These are phyloP conservation scores for Camponotus vicinus DNA, from an alignment of 1,140 invertebrate species.

Conservation along the genomic window DNA sequence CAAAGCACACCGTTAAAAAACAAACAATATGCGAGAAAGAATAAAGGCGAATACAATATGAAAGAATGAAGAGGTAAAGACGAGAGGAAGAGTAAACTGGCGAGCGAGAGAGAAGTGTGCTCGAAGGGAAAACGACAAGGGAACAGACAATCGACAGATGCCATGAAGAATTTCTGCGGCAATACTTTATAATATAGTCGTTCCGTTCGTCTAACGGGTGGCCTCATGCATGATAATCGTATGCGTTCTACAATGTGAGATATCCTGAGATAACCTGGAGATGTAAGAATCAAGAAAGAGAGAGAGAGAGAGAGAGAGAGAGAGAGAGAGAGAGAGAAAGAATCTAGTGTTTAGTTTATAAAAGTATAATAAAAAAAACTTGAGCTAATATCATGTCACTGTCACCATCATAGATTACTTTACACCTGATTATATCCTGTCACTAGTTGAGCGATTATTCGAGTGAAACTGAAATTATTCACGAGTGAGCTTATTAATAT, in stretches of 20 bases:
- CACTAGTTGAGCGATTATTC: not conserved
- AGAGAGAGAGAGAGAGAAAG: not conserved
- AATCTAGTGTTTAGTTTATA: not conserved
- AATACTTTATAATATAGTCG: slow-evolving; percentile 51
- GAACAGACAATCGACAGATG: slow-evolving; percentile 70
- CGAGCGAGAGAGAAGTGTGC: not conserved
- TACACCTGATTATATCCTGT: slow-evolving; percentile 1
- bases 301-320: too few relatives aligned
- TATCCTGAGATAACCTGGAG: not conserved
- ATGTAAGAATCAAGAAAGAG: not conserved
- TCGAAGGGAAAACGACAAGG: slow-evolving; percentile 56
- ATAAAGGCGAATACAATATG: slow-evolving; percentile 26
- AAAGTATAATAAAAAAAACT: slow-evolving; percentile 29
- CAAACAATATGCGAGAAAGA: not conserved
- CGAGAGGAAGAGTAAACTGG: slow-evolving; percentile 5
- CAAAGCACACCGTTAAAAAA: slow-evolving; percentile 34
- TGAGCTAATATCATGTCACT: not conserved
- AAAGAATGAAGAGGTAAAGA: not conserved
- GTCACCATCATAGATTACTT: not conserved
- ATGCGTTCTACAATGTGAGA: slow-evolving; percentile 1
- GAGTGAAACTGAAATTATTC: not conserved
- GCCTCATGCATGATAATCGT: slow-evolving; percentile 33
- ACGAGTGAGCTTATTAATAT: not conserved
- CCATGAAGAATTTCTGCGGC: slow-evolving; percentile 57
- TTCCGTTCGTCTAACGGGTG: slow-evolving; percentile 75